Evolutionary conservation across 2,797 vertebrate species (phyloP), one percentile per base, ranked within the genome.

Genomic region (Sphenodon punctatus): DNA sequence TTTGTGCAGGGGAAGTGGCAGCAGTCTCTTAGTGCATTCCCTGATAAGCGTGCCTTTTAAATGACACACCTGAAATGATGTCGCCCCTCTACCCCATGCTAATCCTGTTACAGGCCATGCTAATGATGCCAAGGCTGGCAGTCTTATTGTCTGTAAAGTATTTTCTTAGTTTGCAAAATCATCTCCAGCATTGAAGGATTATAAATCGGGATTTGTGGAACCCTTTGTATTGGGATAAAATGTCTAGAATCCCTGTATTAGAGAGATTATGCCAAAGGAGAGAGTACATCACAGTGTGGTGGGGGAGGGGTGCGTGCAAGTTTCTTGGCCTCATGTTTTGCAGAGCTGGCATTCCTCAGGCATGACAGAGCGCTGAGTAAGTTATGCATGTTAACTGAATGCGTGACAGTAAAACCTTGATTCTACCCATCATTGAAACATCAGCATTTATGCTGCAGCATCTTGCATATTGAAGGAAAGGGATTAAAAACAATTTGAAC

Each of bases 221-320:
- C 23, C n/a, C 48, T 32, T 19, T 23, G n/a, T 42, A 32, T 53
- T 46, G 3, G 2, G 10, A 58, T 5, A n/a, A 19, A 43, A 13
- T 2, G 3, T 64, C n/a, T 4, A 5, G 51, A 32, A 17, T 64
- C 30, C 30, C n/a, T 12, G 39, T 1, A 1, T 63, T 38, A 27
- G 43, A 49, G 65, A 22, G 10, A 1, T 10, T 36, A 15, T 48
- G 1, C 0, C 14, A 22, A 16, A 41, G 41, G 1, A 1, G 51
- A 32, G 45, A 48, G 8, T 3, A 1, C 10, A 46, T 60, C 34
- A 38, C 1, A 0, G 22, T 1, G 0, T 1, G 0, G 30, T 25
- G 45, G 36, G 19, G 14, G 17, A 10, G n/a, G n/a, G n/a, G n/a
- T n/a, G n/a, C n/a, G n/a, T 30, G 15, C 51, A 53, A 51, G 51